Percentiles rank a stretch among this genome's conserved stretches.
These are phyloP conservation scores for Noctuana brunneofusca DNA, from an alignment of 2,888 invertebrate species.

Conservation along the genomic window DNA sequence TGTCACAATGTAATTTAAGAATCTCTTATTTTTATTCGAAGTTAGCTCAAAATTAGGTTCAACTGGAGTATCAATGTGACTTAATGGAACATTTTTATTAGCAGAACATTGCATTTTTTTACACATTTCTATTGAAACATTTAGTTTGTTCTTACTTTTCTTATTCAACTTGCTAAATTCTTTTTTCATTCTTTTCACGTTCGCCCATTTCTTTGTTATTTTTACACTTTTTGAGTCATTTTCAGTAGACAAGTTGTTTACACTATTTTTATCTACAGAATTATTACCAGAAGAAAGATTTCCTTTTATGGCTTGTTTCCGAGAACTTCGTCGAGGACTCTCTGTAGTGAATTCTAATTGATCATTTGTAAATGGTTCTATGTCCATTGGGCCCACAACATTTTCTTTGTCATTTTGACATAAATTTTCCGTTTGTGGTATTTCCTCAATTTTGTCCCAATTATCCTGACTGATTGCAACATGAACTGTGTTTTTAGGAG, in stretches of 20 bases:
- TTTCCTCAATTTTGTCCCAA: constrained; percentile 72
- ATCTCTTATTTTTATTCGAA: too few species aligned
- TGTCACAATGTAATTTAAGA: too few species aligned
- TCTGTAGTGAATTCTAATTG: constrained; percentile 57
- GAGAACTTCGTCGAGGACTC: constrained; percentile 67
- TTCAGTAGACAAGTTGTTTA: constrained; percentile 45
- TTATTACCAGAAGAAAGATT: constrained; percentile 41
- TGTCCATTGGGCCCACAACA: constrained; percentile 57
- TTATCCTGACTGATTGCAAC: constrained; percentile 61
- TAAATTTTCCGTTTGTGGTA: constrained; percentile 56
- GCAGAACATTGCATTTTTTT: constrained; percentile 57
- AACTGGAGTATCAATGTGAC: constrained; percentile 10
- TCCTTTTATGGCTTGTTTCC: constrained; percentile 56
- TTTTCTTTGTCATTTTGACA: constrained; percentile 53
- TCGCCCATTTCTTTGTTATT: constrained; percentile 64
- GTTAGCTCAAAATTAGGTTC: too few species aligned
- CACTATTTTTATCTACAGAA: constrained; percentile 48
- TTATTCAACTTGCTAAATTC: constrained; percentile 73
- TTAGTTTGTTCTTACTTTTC: constrained; percentile 66
- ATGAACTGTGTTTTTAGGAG: constrained; percentile 48
- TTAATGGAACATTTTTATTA: constrained; percentile 40
- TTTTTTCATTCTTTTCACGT: constrained; percentile 74
- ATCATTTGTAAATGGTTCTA: constrained; percentile 56
- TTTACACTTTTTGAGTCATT: constrained; percentile 49
- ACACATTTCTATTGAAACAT: constrained; percentile 75